Conservation (phyloP, 2,797 vertebrate genomes). For the Neosilurus hyrtlii region DNA sequence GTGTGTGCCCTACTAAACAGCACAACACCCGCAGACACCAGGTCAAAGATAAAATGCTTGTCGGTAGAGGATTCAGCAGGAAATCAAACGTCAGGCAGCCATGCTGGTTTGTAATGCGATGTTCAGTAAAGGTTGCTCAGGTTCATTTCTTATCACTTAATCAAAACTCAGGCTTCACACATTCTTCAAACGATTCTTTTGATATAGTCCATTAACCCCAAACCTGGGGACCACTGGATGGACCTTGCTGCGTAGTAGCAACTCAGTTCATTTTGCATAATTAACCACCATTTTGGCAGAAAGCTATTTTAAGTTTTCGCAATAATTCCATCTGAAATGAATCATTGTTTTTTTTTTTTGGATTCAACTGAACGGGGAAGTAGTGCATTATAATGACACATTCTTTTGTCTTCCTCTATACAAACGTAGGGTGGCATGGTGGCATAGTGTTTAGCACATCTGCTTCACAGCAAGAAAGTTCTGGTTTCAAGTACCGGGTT, state of each 20-base stretch:
- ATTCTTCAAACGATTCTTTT: not conserved
- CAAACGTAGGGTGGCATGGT: too few relatives aligned
- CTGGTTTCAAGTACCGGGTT: too few relatives aligned
- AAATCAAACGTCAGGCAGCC: conserved; percentile 37
- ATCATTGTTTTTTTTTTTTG: too few relatives aligned
- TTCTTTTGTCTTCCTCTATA: too few relatives aligned
- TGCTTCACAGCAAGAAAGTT: too few relatives aligned
- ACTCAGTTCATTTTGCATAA: not conserved
- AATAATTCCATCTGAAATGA: too few relatives aligned
- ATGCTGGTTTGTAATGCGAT: conserved; percentile 52
- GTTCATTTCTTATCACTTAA: not conserved
- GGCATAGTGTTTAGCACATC: too few relatives aligned
- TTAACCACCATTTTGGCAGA: too few relatives aligned
- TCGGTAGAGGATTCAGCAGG: conserved; percentile 30
- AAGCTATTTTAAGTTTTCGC: too few relatives aligned
- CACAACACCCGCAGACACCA: conserved; percentile 39
- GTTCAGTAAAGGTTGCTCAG: conserved; percentile 7
- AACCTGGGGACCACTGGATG: not conserved
- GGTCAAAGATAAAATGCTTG: conserved; percentile 46
- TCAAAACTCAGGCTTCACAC: not conserved
- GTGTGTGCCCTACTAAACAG: conserved; percentile 32
- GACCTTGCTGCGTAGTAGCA: not conserved
- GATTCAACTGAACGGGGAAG: too few relatives aligned
- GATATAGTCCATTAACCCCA: not conserved
- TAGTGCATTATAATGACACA: too few relatives aligned